A percentile compares a stretch with the other conserved stretches of the same genome.
Evolutionary conservation across 2,113 vertebrate genomes (phyloP).

Genomic region (Chelonoidis abingdonii): DNA sequence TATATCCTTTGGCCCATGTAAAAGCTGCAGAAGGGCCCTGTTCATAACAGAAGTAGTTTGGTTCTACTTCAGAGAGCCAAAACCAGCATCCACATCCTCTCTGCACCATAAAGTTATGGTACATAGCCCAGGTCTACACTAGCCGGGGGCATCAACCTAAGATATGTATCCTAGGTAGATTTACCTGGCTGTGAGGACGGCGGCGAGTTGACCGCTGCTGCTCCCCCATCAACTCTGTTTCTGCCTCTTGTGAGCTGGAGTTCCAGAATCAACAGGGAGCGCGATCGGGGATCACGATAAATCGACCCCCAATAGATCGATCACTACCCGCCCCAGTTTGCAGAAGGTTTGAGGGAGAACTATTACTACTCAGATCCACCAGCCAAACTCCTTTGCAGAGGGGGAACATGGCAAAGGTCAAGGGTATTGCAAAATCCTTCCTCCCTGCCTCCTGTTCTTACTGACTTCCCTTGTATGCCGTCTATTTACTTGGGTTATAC

Average conservation of each 20-base stretch:
- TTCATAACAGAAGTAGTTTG: neutral
- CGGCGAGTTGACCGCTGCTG: too few relatives aligned
- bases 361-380: neutral
- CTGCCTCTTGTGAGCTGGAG: too few relatives aligned
- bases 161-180: too few relatives aligned
- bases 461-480: neutral
- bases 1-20: neutral
- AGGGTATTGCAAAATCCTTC: neutral
- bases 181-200: too few relatives aligned
- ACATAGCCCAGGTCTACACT: neutral
- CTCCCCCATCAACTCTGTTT: too few relatives aligned
- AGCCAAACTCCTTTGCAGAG: neutral
- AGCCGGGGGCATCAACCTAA: too few relatives aligned
- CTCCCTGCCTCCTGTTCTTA: neutral
- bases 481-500: neutral
- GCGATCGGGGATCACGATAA: too few relatives aligned
- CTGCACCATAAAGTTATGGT: neutral
- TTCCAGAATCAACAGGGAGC: too few relatives aligned
- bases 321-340: neutral
- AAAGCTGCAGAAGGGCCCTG: neutral
- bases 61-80: neutral
- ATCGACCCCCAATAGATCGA: too few relatives aligned
- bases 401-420: neutral
- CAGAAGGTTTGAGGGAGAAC: neutral
- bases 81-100: neutral